These are phyloP conservation scores for Caenorhabditis sp. DNA, from an alignment of 2,888 invertebrate genomes.

Conservation along the genomic window DNA sequence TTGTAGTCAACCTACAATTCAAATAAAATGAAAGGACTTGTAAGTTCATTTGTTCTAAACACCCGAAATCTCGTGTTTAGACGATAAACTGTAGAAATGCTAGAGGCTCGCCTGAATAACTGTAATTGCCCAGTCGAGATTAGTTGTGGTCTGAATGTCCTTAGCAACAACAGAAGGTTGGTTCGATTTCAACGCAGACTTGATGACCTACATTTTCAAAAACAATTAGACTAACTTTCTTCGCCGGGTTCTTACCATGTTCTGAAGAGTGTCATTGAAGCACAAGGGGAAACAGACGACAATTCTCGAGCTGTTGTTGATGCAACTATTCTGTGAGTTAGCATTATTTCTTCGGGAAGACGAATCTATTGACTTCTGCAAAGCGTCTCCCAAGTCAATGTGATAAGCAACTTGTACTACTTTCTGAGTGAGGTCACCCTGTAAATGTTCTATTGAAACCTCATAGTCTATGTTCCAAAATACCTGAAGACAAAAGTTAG, in stretches of 20 bases:
- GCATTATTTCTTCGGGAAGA: too few species aligned
- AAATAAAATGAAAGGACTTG: not conserved
- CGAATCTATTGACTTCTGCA: not conserved
- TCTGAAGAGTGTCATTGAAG: constrained; percentile 46
- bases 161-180: constrained; percentile 23
- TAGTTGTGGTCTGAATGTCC: constrained; percentile 34
- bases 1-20: constrained; percentile 57
- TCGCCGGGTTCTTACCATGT: constrained; percentile 18
- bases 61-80: too few species aligned
- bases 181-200: constrained; percentile 44
- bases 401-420: constrained; percentile 59
- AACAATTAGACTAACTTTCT: not conserved
- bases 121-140: constrained; percentile 49
- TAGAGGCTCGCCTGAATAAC: constrained; percentile 41
- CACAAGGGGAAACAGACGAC: constrained; percentile 57
- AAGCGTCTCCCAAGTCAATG: constrained; percentile 32
- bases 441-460: not conserved
- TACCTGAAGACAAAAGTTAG: constrained; percentile 59
- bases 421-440: constrained; percentile 36
- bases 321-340: constrained; percentile 27
- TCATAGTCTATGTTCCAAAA: not conserved
- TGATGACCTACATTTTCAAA: constrained; percentile 42
- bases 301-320: constrained; percentile 49
- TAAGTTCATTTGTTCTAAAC: too few species aligned
- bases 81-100: too few species aligned